Base-by-base conservation (phyloP, 2,113 vertebrate species). In the Solea senegalensis region DNA sequence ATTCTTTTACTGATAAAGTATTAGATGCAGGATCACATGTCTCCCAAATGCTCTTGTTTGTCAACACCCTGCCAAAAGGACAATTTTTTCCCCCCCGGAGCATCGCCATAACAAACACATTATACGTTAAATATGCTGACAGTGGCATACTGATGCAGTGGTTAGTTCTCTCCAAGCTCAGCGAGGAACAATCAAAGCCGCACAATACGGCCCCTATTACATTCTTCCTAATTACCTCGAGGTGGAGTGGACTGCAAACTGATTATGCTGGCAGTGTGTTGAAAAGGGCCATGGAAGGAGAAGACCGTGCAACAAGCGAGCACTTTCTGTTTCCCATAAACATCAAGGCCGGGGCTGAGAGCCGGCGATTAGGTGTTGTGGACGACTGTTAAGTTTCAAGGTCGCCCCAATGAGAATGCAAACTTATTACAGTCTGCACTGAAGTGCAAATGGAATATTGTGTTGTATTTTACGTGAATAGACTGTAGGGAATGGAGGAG, bases 181-280 rank as follows among this genome's bases (percentile, higher is more conserved):
- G 62, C 68, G 26, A 63, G 66, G 65, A 68, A 62, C 62, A 65
- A 66, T 81, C 69, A 77, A 43, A 81, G 73, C 67, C 46, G 40
- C 69, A 69, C 71, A 78, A 76, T 67, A 11, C 39, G 61, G 60
- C 49, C 55, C 45, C 76, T 43, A 72, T 72, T 74, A 76, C 73
- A 69, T 61, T 70, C 27, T 58, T 65, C 28, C 51, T 81, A 80
- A 84, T 87, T 83, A 80, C 59, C 65, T 53, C 26, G 56, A 48
- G 64, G 65, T 79, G 15, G 58, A 80, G 69, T 71, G 73, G 76
- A 68, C 56, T 45, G 51, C 54, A 83, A 77, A 78, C 64, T 70
- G 64, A 72, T 75, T 72, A 76, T 8, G 14, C 72, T n/a, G 7
- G 15, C 65, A 54, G 50, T 12, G 11, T 52, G 46, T 62, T 78